Percentiles rank a stretch among this genome's conserved stretches.
These are phyloP conservation scores for Xestia c-nigrum DNA, from an alignment of 2,888 invertebrate genomes.

Conservation along the genomic window DNA sequence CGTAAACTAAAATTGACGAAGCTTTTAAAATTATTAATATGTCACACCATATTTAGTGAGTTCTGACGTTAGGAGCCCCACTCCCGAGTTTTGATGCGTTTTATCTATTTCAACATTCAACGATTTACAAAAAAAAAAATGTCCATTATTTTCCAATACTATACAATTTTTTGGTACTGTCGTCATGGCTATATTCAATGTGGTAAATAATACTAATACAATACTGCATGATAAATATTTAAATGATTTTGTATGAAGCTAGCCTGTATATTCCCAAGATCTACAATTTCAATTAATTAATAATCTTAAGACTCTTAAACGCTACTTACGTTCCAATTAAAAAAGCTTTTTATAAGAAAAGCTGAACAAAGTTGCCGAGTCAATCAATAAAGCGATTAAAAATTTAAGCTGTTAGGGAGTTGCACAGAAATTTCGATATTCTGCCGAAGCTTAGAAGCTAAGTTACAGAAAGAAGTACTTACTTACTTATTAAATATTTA, in stretches of 20 bases:
- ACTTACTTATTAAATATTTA: conserved; percentile 51
- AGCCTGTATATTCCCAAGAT: not conserved
- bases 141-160: no score
- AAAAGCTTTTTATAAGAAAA: conserved; percentile 48
- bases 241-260: not conserved
- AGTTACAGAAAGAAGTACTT: conserved; percentile 45
- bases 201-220: no score
- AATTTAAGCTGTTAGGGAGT: conserved; percentile 51
- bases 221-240: no score
- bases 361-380: conserved; percentile 45
- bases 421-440: conserved; percentile 49
- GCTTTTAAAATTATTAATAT: no score
- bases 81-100: no score
- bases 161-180: no score
- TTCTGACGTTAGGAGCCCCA: no score
- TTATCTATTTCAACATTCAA: no score
- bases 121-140: no score
- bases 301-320: conserved; percentile 13
- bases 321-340: conserved; percentile 35
- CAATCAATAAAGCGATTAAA: conserved; percentile 66
- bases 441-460: conserved; percentile 29
- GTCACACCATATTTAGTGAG: no score
- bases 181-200: no score
- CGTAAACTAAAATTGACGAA: no score
- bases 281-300: not conserved